Evolutionary conservation across 2,797 vertebrate species (phyloP), one percentile per base, ranked within the genome.

Genomic region (Ptychadena robeensis): DNA sequence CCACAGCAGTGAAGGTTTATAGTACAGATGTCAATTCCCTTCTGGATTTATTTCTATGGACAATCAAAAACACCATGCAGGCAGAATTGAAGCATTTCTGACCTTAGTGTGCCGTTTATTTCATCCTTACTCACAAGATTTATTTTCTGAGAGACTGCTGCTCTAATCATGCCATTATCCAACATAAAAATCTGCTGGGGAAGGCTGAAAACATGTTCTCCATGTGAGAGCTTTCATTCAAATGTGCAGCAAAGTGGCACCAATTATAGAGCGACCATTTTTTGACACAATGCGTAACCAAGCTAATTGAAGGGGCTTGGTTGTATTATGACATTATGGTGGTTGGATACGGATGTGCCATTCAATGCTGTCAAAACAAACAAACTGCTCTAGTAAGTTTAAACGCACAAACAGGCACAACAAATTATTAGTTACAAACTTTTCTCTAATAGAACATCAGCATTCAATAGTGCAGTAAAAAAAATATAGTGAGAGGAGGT

Each of bases 291-390:
- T 15, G 70, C 12, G 74, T 67, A 81, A 53, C 84, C 3, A 44
- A 79, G 87, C 74, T 90, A 89, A 90, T 86, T 87, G 86, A 86
- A 85, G 86, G 82, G 87, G 86, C 86, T 77, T 77, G 82, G 88
- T 85, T 84, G 59, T 83, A 57, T 88, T 88, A 86, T 69, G 87
- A 87, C 85, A 84, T 73, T 35, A 83, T 79, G 48, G 4, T 64
- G 81, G 86, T 82, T 89, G 81, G 85, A 77, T 38, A 63, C 2
- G 57, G 40, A 37, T 80, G 61, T 0, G 71, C 80, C 82, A 83
- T 87, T 66, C 40, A 83, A 84, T 71, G 84, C 80, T 91, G 87
- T 89, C 91, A 90, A 90, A 91, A 93, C 88, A 91, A 92, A 91
- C 87, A 88, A 91, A 90, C 83, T 84, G 85, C 76, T 86, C 57